Percentiles rank a stretch among this genome's conserved stretches.
These are phyloP conservation scores for Engraulis encrasicolus DNA, from an alignment of 2,113 vertebrate species.

Conservation along the genomic window DNA sequence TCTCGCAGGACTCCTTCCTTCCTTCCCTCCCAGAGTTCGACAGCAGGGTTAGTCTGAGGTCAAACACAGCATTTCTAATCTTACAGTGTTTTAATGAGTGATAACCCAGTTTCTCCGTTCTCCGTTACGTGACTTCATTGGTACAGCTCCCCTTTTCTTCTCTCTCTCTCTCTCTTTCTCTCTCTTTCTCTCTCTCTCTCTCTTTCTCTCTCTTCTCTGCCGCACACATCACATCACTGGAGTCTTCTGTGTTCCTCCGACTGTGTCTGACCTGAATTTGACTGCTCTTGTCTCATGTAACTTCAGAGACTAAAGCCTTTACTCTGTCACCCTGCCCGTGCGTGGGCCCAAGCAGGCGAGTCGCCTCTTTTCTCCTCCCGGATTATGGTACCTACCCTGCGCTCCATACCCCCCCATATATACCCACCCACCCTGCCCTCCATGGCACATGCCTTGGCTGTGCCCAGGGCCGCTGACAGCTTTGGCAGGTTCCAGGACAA, in stretches of 20 bases:
- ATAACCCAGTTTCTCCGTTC: background rate
- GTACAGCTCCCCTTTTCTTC: conserved; percentile 18
- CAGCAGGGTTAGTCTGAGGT: conserved; percentile 54
- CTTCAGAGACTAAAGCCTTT: background rate
- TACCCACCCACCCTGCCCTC: too few species aligned
- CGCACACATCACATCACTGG: background rate
- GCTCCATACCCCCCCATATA: too few species aligned
- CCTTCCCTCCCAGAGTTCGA: background rate
- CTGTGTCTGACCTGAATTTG: conserved; percentile 22
- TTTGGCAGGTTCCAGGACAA: too few species aligned
- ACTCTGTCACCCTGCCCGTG: background rate
- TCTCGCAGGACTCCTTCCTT: background rate
- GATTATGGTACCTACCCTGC: background rate
- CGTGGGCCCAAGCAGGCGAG: background rate
- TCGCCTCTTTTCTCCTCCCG: background rate
- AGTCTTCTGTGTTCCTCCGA: too few species aligned
- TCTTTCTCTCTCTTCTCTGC: too few species aligned
- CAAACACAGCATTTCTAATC: conserved; percentile 61
- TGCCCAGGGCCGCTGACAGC: too few species aligned
- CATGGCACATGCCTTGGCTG: too few species aligned
- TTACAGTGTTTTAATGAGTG: conserved; percentile 32
- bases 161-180: too few species aligned
- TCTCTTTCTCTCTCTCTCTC: too few species aligned
- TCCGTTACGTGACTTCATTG: background rate
- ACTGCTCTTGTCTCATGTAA: conserved; percentile 8